Base-by-base conservation (phyloP, 2,888 invertebrate genomes). In the Pharmacophagus antenor region DNA sequence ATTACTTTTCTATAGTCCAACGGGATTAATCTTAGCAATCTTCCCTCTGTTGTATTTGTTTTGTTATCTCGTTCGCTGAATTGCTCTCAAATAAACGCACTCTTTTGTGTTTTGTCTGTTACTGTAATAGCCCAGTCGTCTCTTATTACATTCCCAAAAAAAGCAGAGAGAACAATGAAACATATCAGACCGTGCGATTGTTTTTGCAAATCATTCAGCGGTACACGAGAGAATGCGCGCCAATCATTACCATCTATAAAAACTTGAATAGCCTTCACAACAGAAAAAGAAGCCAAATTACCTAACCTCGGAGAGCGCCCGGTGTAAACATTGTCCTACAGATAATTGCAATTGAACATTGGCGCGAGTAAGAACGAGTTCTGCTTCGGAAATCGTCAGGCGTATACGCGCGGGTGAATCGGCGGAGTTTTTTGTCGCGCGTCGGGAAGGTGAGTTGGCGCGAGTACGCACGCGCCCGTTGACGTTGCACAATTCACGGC, bases 401-500 rank as follows among this genome's bases (percentile, higher is more conserved):
- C 65, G 71, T 72, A 69, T 71, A 70, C 66, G 70, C 64, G 68
- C 66, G 69, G 65, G 51, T 65, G 65, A 62, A 63, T 69, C 65
- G 69, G 47, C 59, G 60, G 67, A 68, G 74, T 77, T 81, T 81
- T 74, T 76, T 73, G 71, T 67, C 63, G 67, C 27, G 42, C 23
- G 55, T 31, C 53, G 48, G 22, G 48, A 71, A 67, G 67, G 68
- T 71, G 67, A 68, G 64, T 64, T 63, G 66, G 67, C 67, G 61
- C 58, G 71, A 72, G 66, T 71, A 84, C 84, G 83, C 85, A 85
- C 83, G 84, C 82, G 84, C 78, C 66, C 64, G 82, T 79, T 85
- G 84, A 83, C 84, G 84, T 85, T 88, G 87, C 85, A 88, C 85
- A 83, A 84, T 85, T 80, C 76, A 80, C 79, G 76, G 63, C 74